Evolutionary conservation across 2,888 invertebrate genomes (phyloP).

Genomic region (Agrochola litura): DNA sequence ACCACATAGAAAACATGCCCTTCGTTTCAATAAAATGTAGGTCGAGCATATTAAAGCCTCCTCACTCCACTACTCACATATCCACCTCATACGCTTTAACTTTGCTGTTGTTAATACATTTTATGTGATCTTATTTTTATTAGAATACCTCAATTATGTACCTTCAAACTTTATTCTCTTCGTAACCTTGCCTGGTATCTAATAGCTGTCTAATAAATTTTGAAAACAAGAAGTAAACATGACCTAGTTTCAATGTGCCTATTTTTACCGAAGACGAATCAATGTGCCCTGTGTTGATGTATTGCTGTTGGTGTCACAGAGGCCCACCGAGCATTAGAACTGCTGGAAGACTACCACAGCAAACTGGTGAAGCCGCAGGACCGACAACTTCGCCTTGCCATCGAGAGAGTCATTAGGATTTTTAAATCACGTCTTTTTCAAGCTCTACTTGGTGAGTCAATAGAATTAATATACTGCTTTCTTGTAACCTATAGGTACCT

Average conservation of each 20-base stretch:
- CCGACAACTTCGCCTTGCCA: slow-evolving; percentile 97
- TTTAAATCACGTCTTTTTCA: slow-evolving; percentile 99
- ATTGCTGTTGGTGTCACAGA: slow-evolving; percentile 91
- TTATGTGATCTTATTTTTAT: slow-evolving; percentile 10
- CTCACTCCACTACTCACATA: slow-evolving; percentile 37
- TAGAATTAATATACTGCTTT: not conserved
- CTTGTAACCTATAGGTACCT: not conserved
- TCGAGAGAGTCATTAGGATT: slow-evolving; percentile 99
- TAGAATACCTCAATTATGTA: slow-evolving; percentile 20
- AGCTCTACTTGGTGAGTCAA: slow-evolving; percentile 96
- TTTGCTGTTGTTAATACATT: slow-evolving; percentile 28
- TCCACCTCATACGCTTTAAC: slow-evolving; percentile 39
- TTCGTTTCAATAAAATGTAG: slow-evolving; percentile 61
- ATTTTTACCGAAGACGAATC: slow-evolving; percentile 36
- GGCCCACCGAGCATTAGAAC: slow-evolving; percentile 99
- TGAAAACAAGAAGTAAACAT: slow-evolving; percentile 56
- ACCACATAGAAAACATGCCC: slow-evolving; percentile 47
- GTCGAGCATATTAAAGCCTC: slow-evolving; percentile 52
- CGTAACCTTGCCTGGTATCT: slow-evolving; percentile 35
- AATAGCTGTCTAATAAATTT: slow-evolving; percentile 38
- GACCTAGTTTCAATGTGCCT: slow-evolving; percentile 55
- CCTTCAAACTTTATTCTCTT: slow-evolving; percentile 11
- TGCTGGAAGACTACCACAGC: slow-evolving; percentile 99
- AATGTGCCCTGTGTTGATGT: slow-evolving; percentile 52
- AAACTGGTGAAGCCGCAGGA: slow-evolving; percentile 98